Percentiles rank a stretch among this genome's conserved stretches.
These are phyloP conservation scores for Helogale parvula DNA, from an alignment of 2,113 vertebrate genomes.

Conservation along the genomic window DNA sequence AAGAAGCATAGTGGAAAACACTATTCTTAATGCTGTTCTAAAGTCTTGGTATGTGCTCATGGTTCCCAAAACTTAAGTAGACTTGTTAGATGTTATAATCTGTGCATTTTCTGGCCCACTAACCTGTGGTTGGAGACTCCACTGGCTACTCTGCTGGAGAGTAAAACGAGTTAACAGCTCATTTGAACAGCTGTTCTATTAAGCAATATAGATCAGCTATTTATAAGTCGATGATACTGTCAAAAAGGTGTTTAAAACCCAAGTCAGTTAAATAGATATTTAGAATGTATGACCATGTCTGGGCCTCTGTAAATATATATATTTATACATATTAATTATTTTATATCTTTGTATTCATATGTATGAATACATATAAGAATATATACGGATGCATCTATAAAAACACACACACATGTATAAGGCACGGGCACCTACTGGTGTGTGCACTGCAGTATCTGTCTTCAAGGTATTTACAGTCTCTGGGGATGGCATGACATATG, in stretches of 20 bases:
- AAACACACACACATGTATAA: neutral
- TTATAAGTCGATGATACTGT: neutral
- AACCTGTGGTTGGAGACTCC: neutral
- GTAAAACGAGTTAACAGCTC: neutral
- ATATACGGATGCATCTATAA: neutral
- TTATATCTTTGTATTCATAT: too few relatives aligned
- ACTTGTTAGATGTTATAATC: neutral
- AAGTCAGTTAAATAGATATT: neutral
- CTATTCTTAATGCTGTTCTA: neutral
- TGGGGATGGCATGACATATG: neutral
- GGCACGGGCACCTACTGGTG: neutral
- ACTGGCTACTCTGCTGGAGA: neutral
- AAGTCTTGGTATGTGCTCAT: neutral
- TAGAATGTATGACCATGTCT: neutral
- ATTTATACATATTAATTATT: too few relatives aligned
- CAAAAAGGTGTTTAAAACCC: neutral
- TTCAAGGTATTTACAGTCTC: neutral
- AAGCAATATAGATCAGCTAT: neutral
- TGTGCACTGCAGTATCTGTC: neutral
- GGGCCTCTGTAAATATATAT: neutral
- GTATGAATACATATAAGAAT: neutral
- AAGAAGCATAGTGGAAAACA: neutral
- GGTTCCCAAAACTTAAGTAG: neutral
- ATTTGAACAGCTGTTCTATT: neutral
- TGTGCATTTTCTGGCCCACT: neutral